Conservation (phyloP, 2,797 vertebrate species). For the Channallabes apus region DNA sequence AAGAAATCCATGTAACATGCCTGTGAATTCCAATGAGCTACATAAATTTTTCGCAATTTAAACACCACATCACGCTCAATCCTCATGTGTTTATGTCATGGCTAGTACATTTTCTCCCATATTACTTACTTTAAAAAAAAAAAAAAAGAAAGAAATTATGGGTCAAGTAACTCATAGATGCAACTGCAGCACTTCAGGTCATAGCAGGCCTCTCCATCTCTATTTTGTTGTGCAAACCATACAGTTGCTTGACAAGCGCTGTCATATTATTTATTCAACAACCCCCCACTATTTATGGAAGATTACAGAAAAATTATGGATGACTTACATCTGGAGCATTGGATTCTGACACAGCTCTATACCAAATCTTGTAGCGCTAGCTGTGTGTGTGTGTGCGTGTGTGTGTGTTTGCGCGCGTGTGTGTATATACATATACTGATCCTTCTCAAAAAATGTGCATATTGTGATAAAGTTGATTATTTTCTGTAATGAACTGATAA, state of each 20-base stretch:
- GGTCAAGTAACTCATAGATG: constrained; percentile 6
- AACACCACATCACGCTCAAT: neutral
- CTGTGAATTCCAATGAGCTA: constrained; percentile 5
- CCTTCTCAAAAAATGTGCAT: too few species aligned
- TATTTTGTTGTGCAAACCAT: constrained; percentile 43
- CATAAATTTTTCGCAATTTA: constrained; percentile 18
- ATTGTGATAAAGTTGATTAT: too few species aligned
- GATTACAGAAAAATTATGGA: constrained; percentile 40
- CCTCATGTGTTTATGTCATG: neutral
- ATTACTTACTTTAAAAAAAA: neutral
- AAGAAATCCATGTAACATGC: constrained; percentile 17
- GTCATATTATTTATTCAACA: constrained; percentile 62
- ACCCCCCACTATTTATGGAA: constrained; percentile 49
- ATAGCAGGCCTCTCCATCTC: constrained; percentile 17
- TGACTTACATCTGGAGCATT: constrained; percentile 65
- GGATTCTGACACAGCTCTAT: constrained; percentile 62
- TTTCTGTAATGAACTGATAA: too few species aligned
- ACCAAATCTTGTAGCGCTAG: constrained; percentile 52
- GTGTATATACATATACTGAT: too few species aligned
- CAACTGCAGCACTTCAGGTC: constrained; percentile 20
- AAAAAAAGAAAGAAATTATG: neutral
- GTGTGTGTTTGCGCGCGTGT: too few species aligned
- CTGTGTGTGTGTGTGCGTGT: too few species aligned
- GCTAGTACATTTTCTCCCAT: neutral
- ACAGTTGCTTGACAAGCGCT: constrained; percentile 65